Evolutionary conservation across 1,140 invertebrate genomes (phyloP).

Genomic region (Augochlora pura): DNA sequence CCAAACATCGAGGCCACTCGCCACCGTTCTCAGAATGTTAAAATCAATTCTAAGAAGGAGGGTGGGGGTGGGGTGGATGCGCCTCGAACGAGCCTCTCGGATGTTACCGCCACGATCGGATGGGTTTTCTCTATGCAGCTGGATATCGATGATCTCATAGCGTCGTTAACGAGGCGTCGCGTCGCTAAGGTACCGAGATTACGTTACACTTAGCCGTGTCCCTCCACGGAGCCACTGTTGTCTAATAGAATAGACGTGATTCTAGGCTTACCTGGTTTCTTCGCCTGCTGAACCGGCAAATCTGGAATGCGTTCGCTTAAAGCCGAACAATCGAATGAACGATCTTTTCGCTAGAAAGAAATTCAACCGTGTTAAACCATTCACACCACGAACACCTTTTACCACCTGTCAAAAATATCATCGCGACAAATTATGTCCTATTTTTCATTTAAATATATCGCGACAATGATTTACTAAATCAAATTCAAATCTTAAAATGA

Average conservation of each 20-base stretch:
- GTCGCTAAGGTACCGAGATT: conserved; percentile 51
- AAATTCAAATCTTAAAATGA: too few species aligned
- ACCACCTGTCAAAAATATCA: too few species aligned
- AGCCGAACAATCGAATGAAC: too few species aligned
- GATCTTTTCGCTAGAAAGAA: too few species aligned
- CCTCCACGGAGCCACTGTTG: background rate
- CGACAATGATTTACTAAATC: too few species aligned
- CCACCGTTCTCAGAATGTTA: background rate
- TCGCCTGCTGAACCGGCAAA: background rate
- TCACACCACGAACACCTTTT: too few species aligned
- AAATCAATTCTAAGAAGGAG: conserved; percentile 3
- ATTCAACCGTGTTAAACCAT: too few species aligned
- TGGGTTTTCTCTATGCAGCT: conserved; percentile 8
- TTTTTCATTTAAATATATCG: too few species aligned
- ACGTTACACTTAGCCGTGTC: conserved; percentile 53
- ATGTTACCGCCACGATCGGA: conserved; percentile 11
- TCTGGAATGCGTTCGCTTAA: background rate
- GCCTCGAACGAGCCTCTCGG: background rate
- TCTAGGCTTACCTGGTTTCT: background rate
- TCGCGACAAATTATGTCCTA: too few species aligned
- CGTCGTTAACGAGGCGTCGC: conserved; percentile 52
- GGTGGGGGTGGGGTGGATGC: conserved; percentile 8
- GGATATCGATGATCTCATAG: conserved; percentile 46
- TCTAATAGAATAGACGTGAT: conserved; percentile 36
- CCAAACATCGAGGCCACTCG: background rate